A percentile compares a stretch with the other conserved stretches of the same genome.
Conservation (phyloP, 2,797 vertebrate genomes). For the Pseudochaenichthys georgianus region DNA sequence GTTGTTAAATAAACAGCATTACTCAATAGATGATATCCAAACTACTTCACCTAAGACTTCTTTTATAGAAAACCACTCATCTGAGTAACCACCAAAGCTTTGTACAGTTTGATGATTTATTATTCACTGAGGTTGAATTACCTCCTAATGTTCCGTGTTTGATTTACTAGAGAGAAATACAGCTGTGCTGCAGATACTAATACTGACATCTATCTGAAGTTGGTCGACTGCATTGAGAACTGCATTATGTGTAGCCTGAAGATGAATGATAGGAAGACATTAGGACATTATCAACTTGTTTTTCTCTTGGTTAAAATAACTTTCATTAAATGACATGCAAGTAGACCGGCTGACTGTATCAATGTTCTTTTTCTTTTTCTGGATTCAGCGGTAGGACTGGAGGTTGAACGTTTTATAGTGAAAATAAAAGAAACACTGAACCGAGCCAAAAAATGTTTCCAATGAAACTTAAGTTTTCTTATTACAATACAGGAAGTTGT, state of each 20-base stretch:
- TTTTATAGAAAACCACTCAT: slow-evolving; percentile 49
- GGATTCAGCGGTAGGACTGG: too few relatives aligned
- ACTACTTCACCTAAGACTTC: slow-evolving; percentile 29
- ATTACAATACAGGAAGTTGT: not conserved
- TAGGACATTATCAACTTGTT: slow-evolving; percentile 17
- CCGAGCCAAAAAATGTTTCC: not conserved
- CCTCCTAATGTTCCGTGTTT: slow-evolving; percentile 28
- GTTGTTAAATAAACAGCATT: slow-evolving; percentile 35
- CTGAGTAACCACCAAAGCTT: slow-evolving; percentile 34
- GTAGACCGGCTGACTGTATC: not conserved
- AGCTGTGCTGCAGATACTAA: slow-evolving; percentile 16
- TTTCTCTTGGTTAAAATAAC: not conserved
- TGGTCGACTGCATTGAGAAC: slow-evolving; percentile 14
- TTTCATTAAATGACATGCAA: not conserved
- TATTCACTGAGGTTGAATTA: slow-evolving; percentile 30
- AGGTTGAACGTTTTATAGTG: not conserved
- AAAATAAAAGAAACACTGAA: not conserved
- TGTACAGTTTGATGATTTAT: slow-evolving; percentile 52
- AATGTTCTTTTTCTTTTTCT: not conserved
- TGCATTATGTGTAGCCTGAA: not conserved
- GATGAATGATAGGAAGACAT: slow-evolving; percentile 2
- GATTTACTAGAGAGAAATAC: slow-evolving; percentile 33
- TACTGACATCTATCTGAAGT: not conserved
- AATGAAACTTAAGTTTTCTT: not conserved
- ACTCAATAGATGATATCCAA: slow-evolving; percentile 35